Base-by-base conservation (phyloP, 2,888 invertebrate species). In the Acronicta alni region DNA sequence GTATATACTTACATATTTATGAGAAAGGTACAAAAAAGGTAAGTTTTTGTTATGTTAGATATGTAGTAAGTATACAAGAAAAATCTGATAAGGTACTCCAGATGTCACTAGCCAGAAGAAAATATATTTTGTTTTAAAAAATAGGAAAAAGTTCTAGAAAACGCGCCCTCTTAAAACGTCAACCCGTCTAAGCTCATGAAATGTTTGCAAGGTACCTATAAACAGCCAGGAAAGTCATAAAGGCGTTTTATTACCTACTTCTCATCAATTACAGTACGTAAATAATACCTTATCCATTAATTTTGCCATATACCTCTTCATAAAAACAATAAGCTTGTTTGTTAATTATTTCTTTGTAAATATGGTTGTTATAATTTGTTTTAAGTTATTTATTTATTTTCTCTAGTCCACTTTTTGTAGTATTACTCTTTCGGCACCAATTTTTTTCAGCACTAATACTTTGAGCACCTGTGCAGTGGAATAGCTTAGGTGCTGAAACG, bases 71-170 rank as follows among this genome's bases (percentile, higher is more conserved):
- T 23, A 23, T n/a, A 46, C 12, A 48, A 30, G 12, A 18, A 30
- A 35, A 66, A 75, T 75, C 61, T 56, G 44, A 57, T 73, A 65
- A 54, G 62, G 46, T 59, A 48, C 56, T 51, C 44, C 56, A 38
- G 56, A 51, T 58, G 41, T 69, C 51, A 57, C 52, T 56, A 45
- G 54, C 41, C 56, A 46, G 56, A 43, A 35, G 43, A 49, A 72
- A 75, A 73, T 38, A 69, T 43, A 60, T 59, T 67, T 76, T 57
- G 55, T 64, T 61, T 57, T 42, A 17, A n/a, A 49, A 57, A 64
- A 67, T 51, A 56, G 63, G 57, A 72, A 64, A 48, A 65, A 55
- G 44, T 46, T 61, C 44, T 57, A 52, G 61, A 60, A 71, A 71
- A 67, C 58, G 65, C 55, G 58, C 58, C 53, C 57, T 76, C 65